phyloP scores from a whole-genome alignment of 2,888 invertebrate species.

The Nephrotoma flavescens region DNA sequence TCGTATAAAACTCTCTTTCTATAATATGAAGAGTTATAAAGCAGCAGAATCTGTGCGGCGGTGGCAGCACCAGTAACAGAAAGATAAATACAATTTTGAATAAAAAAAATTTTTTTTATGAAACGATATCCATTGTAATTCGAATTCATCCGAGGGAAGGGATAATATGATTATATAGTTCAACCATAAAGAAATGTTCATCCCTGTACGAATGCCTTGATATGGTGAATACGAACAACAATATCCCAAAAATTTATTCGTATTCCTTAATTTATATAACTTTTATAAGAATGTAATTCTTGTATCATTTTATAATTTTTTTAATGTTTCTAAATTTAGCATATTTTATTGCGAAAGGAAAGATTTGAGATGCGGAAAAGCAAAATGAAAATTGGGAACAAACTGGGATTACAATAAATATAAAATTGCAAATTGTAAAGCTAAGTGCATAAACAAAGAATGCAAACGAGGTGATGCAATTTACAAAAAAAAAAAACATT shows the following conservation, averaged over 20 bases:
- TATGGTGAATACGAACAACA: not conserved
- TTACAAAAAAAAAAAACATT: too few relatives aligned
- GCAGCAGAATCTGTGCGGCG: not conserved
- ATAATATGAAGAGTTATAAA: not conserved
- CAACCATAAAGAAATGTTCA: not conserved
- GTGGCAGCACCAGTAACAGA: not conserved
- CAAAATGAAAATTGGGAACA: not conserved
- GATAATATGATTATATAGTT: not conserved
- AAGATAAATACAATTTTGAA: not conserved
- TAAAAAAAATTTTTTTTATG: not conserved
- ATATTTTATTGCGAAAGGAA: not conserved
- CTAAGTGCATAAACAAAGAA: too few relatives aligned
- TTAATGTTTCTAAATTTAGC: not conserved
- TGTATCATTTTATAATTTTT: not conserved
- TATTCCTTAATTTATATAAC: not conserved
- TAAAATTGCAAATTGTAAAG: too few relatives aligned
- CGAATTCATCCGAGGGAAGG: not conserved
- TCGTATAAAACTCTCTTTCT: not conserved
- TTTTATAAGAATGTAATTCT: not conserved
- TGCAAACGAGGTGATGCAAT: too few relatives aligned
- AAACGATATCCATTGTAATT: not conserved
- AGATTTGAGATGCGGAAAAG: not conserved
- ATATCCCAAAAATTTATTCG: not conserved
- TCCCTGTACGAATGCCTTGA: not conserved
- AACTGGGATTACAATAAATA: not conserved